A percentile compares a stretch with the other conserved stretches of the same genome.
These are phyloP conservation scores for Chrysotoxum bicinctum DNA, from an alignment of 2,888 invertebrate genomes.

Conservation along the genomic window DNA sequence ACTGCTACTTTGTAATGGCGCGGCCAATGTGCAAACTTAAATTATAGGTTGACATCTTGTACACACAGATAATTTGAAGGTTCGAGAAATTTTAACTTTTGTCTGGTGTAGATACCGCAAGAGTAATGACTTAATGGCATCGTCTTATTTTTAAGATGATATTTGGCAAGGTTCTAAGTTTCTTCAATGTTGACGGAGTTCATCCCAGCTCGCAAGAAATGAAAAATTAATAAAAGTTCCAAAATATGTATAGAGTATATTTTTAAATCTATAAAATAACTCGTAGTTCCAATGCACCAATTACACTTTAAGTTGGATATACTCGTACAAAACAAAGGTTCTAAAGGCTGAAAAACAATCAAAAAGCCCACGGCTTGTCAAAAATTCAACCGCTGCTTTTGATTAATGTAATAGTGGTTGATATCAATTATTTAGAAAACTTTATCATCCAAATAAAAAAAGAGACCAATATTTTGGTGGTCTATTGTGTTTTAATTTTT, in stretches of 20 bases:
- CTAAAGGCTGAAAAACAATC: slow-evolving; percentile 16
- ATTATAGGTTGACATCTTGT: background rate
- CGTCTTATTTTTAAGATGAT: too few species aligned
- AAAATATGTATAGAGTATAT: too few species aligned
- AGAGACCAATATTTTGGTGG: slow-evolving; percentile 49
- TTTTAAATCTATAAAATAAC: too few species aligned
- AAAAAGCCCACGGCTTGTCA: slow-evolving; percentile 48
- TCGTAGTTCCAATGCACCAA: background rate
- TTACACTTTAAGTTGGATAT: background rate
- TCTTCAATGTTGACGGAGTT: too few species aligned
- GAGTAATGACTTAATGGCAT: too few species aligned
- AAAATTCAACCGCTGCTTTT: slow-evolving; percentile 30
- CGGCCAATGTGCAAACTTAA: background rate
- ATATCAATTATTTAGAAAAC: slow-evolving; percentile 65
- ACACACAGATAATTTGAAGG: background rate
- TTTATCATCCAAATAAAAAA: slow-evolving; percentile 43
- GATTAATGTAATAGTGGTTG: slow-evolving; percentile 57
- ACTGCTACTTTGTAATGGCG: slow-evolving; percentile 8
- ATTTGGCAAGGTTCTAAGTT: too few species aligned
- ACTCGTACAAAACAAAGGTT: background rate
- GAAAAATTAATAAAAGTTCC: too few species aligned
- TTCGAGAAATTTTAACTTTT: background rate
- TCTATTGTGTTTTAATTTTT: slow-evolving; percentile 53
- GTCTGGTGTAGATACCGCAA: background rate
- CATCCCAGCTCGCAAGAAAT: too few species aligned